Percentiles rank a stretch among this genome's conserved stretches.
These are phyloP conservation scores for Pycnomerus fuliginosus DNA, from an alignment of 2,888 invertebrate genomes.

Conservation along the genomic window DNA sequence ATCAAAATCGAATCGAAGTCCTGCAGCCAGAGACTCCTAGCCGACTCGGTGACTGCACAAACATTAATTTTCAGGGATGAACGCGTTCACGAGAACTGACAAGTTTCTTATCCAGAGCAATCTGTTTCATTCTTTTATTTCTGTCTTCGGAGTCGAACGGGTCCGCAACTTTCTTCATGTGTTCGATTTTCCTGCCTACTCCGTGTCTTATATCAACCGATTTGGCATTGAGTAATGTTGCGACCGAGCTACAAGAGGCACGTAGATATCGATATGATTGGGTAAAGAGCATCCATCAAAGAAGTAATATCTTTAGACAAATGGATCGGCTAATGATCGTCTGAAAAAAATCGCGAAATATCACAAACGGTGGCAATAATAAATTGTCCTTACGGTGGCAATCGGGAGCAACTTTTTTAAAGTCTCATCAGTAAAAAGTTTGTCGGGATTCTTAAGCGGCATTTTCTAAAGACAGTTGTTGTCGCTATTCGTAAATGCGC, in stretches of 20 bases:
- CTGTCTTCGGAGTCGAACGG: constrained; percentile 34
- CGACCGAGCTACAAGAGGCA: constrained; percentile 23
- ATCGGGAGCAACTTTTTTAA: constrained; percentile 30
- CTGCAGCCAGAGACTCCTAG: no score
- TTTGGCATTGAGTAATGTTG: constrained; percentile 41
- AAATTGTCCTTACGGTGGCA: constrained; percentile 26
- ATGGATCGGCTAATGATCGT: constrained; percentile 21
- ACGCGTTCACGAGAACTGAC: constrained; percentile 52
- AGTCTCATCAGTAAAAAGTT: constrained; percentile 25
- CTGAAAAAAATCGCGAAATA: constrained; percentile 5
- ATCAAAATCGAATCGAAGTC: no score
- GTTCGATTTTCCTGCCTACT: constrained; percentile 38
- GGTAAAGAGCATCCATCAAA: constrained; percentile 27
- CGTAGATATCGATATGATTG: constrained; percentile 17
- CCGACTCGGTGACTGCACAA: constrained; percentile 23
- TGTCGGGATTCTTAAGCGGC: constrained; percentile 24
- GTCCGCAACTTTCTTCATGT: constrained; percentile 38
- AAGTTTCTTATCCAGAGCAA: constrained; percentile 54
- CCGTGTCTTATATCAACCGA: constrained; percentile 24
- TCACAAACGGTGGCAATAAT: not conserved
- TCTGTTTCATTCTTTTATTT: constrained; percentile 54
- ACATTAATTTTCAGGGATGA: constrained; percentile 55
- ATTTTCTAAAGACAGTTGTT: constrained; percentile 33
- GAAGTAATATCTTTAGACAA: constrained; percentile 30
- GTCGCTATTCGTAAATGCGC: constrained; percentile 28